phyloP scores from a whole-genome alignment of 1,140 invertebrate species.

The Nylanderia fulva region DNA sequence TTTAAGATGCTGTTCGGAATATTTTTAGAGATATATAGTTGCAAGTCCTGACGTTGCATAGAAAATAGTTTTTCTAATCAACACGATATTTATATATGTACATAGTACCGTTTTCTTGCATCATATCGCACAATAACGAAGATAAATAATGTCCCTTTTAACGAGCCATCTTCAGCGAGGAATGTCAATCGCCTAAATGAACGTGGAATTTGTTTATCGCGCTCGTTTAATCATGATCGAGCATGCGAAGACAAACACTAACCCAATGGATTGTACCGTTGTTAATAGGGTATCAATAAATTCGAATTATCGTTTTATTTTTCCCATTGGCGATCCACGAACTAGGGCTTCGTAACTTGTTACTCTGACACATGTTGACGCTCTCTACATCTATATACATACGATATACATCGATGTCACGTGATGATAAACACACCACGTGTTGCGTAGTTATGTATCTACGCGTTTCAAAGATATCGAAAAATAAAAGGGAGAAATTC shows the following conservation, averaged over 20 bases:
- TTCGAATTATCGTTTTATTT: conserved; percentile 73
- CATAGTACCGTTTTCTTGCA: conserved; percentile 14
- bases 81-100: background rate
- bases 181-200: conserved; percentile 72
- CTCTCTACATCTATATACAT: background rate
- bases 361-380: conserved; percentile 43
- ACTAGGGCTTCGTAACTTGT: background rate
- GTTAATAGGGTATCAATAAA: conserved; percentile 65
- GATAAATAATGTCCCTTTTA: conserved; percentile 38
- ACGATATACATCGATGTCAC: background rate
- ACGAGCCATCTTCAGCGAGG: conserved; percentile 58
- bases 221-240: conserved; percentile 51
- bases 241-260: conserved; percentile 68
- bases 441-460: conserved; percentile 42
- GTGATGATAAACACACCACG: conserved; percentile 13
- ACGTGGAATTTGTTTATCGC: conserved; percentile 72
- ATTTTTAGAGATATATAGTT: background rate
- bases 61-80: background rate
- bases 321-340: conserved; percentile 24
- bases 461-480: background rate
- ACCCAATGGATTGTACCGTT: conserved; percentile 55
- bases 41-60: background rate
- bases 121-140: background rate
- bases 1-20: background rate
- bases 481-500: background rate